Conservation (phyloP, 2,797 vertebrate genomes). For the Microhierax caerulescens region DNA sequence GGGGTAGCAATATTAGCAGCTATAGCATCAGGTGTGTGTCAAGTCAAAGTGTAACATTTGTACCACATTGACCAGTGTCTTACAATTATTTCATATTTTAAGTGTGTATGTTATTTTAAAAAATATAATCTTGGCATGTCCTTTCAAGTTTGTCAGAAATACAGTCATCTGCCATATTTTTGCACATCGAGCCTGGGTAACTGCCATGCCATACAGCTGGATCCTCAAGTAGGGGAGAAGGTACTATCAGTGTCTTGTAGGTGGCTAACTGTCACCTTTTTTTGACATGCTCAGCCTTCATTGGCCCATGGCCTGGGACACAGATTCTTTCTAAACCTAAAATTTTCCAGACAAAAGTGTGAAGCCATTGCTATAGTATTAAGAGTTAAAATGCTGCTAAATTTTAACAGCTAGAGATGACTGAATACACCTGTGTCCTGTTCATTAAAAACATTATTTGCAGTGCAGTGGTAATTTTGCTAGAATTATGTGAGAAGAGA, state of each 20-base stretch:
- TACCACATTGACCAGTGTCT: background rate
- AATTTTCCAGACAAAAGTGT: background rate
- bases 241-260: background rate
- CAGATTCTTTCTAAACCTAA: background rate
- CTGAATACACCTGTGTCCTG: background rate
- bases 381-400: background rate
- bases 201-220: background rate
- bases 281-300: background rate
- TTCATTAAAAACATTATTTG: background rate
- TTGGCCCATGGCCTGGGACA: background rate
- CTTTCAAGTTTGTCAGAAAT: background rate
- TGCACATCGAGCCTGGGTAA: background rate
- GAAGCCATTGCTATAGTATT: background rate
- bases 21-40: background rate
- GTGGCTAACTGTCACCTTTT: background rate
- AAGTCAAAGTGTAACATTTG: background rate
- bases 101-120: background rate
- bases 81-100: background rate
- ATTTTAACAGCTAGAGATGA: background rate
- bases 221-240: background rate
- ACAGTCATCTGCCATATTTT: background rate
- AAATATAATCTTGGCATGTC: background rate
- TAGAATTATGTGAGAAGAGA: background rate
- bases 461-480: background rate
- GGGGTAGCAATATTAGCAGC: background rate